These are phyloP conservation scores for Tangachromis dhanisi DNA, from an alignment of 2,113 vertebrate species.

Conservation along the genomic window DNA sequence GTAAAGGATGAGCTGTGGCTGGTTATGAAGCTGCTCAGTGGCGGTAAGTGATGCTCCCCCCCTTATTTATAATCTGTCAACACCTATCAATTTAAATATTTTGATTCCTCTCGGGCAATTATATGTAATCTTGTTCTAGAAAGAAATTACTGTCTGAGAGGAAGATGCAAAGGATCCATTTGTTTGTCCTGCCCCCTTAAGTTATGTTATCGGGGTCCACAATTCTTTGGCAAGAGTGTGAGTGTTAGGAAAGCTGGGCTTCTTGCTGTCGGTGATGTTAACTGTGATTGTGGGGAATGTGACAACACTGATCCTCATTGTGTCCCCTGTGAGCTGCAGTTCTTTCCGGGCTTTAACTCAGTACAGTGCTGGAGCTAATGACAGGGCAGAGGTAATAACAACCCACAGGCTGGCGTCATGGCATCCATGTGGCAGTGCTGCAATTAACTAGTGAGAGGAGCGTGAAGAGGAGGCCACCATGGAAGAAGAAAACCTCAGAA, in stretches of 20 bases:
- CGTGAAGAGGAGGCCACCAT: slow-evolving; percentile 12
- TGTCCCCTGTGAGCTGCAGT: slow-evolving; percentile 30
- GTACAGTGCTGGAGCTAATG: slow-evolving; percentile 52
- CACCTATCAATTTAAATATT: background rate
- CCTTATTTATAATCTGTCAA: background rate
- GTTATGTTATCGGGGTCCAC: background rate
- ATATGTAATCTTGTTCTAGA: background rate
- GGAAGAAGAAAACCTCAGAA: slow-evolving; percentile 7
- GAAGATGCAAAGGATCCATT: background rate
- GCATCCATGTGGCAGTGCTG: slow-evolving; percentile 47
- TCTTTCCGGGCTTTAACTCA: slow-evolving; percentile 47
- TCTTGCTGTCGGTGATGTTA: slow-evolving; percentile 2
- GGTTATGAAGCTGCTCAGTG: slow-evolving; percentile 95
- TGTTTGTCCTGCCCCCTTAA: background rate
- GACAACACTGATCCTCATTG: slow-evolving; percentile 48
- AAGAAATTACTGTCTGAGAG: background rate
- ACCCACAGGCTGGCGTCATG: slow-evolving; percentile 28
- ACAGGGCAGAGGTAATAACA: slow-evolving; percentile 64
- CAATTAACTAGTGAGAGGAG: slow-evolving; percentile 56
- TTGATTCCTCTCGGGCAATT: background rate
- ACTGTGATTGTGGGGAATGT: slow-evolving; percentile 54
- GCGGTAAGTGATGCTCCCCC: slow-evolving; percentile 71
- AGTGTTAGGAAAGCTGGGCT: background rate
- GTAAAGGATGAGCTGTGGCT: slow-evolving; percentile 98
- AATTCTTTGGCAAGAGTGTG: background rate